Evolutionary conservation across 2,888 invertebrate species (phyloP), one percentile per base, ranked within the genome.

Genomic region (Metopia argyrocephala): DNA sequence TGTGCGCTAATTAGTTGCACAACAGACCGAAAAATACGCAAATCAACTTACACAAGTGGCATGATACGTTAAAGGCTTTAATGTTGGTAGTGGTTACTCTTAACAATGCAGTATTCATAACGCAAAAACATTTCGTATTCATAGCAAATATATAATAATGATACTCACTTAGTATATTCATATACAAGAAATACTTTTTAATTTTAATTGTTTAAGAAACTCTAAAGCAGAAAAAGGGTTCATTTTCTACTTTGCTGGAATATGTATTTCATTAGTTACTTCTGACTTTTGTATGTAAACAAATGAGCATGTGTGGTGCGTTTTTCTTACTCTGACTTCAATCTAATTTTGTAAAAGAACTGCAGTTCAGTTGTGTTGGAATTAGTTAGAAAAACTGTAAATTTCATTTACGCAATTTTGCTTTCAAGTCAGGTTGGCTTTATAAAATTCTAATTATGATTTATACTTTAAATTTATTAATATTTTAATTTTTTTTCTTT

Each of bases 1-100:
- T 64, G 57, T 45, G 68, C 73, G 69, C 73, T 78, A 81, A 81
- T 81, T 78, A 73, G 73, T 69, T 81, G 68, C 65, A 79, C 79
- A 74, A 74, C 74, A 57, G 65, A 73, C 62, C 78, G 59, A 75
- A 79, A 64, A 75, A 75, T 74, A 79, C 79, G 79, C 74, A 75
- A 79, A 79, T 75, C 65, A 57, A 59, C n/a, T n/a, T n/a, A n/a
- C n/a, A n/a, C 50, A 48, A 48, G 38, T 12, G 57, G 52, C 57
- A 31, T 45, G 50, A 62, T 68, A 38, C 15, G 38, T 12, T 38
- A 15, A 38, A 12, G 1, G 12, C 31, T 31, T 31, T 12, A 31
- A 31, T n/a, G n/a, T n/a, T n/a, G n/a, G n/a, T n/a, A n/a, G n/a
- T n/a, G 28, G 21, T 23, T 31, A 64, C 56, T 7, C 31, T 31